Base-by-base conservation (phyloP, 2,888 invertebrate genomes). In the Andrena camellia region DNA sequence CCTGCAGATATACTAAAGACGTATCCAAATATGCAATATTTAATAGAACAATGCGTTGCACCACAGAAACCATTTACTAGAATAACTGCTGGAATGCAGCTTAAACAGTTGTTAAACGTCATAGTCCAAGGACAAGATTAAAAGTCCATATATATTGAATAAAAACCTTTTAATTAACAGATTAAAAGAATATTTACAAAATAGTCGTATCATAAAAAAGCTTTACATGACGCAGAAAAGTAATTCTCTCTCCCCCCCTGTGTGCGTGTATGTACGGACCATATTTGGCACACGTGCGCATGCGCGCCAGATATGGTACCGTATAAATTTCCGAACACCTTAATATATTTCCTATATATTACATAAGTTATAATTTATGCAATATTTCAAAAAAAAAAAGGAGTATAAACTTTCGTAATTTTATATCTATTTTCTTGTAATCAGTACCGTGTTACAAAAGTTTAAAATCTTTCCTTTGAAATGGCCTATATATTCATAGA, bases 1-100 rank as follows among this genome's bases (percentile, higher is more conserved):
- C 93, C 94, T 50, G 29, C 62, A 48, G 68, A 89, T 29, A 86
- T 93, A 79, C 75, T 89, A 33, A 42, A 90, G 86, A 85, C 76
- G 69, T 92, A 91, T 90, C 92, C 89, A 35, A 87, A 86, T 72
- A 83, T 94, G 20, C 78, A 84, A 62, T 48, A 88, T 77, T 79
- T 92, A 42, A 78, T 94, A 64, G 76, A 86, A 78, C 90, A 94
- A 74, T 94, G 94, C 69, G 90, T 90, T 17, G 62, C 83, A 42
- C 93, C 94, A 35, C 74, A 85, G 62, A 77, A 42, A 64, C 73
- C 74, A 2, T 66, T 85, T 23, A 90, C 87, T 48, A 89, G 93
- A 85, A 93, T 93, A 84, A 75, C 54, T 26, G 86, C 84, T 74
- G 93, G 91, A 2, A 85, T 89, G 35, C 75, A 87, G 67, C 88